Evolutionary conservation across 2,797 vertebrate genomes (phyloP).

Genomic region (Pelodytes ibericus): DNA sequence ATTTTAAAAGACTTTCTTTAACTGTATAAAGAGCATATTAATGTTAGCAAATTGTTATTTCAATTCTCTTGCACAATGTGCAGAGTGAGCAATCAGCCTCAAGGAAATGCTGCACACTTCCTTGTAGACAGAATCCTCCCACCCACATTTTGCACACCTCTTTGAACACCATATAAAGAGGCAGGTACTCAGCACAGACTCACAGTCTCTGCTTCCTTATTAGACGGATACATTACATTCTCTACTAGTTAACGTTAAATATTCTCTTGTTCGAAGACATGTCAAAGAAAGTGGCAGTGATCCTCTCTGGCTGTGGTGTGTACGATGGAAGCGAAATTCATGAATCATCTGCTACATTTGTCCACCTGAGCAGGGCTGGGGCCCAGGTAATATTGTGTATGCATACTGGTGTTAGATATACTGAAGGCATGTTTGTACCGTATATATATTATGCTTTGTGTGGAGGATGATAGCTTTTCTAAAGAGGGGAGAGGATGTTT

Average conservation of each 20-base stretch:
- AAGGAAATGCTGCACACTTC: not conserved
- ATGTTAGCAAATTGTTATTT: too few relatives aligned
- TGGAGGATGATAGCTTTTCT: too few relatives aligned
- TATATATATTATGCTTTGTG: too few relatives aligned
- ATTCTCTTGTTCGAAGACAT: conserved; percentile 60
- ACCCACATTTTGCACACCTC: not conserved
- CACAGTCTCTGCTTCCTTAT: not conserved
- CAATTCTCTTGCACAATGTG: too few relatives aligned
- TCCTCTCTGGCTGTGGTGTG: conserved; percentile 85
- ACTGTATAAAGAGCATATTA: too few relatives aligned
- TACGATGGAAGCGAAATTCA: conserved; percentile 87
- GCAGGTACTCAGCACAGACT: not conserved
- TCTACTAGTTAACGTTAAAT: too few relatives aligned
- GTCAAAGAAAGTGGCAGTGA: conserved; percentile 80
- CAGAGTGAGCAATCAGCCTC: too few relatives aligned
- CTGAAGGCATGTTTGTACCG: too few relatives aligned
- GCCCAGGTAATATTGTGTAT: conserved; percentile 86
- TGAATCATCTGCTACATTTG: conserved; percentile 81
- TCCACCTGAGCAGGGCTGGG: conserved; percentile 84
- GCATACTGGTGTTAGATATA: too few relatives aligned
- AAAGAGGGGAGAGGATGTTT: too few relatives aligned
- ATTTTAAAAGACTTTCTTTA: too few relatives aligned
- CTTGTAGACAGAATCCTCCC: not conserved
- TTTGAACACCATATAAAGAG: not conserved
- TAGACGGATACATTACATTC: not conserved